A percentile compares a stretch with the other conserved stretches of the same genome.
These are phyloP conservation scores for Myrmecobius fasciatus DNA, from an alignment of 2,113 vertebrate genomes.

Conservation along the genomic window DNA sequence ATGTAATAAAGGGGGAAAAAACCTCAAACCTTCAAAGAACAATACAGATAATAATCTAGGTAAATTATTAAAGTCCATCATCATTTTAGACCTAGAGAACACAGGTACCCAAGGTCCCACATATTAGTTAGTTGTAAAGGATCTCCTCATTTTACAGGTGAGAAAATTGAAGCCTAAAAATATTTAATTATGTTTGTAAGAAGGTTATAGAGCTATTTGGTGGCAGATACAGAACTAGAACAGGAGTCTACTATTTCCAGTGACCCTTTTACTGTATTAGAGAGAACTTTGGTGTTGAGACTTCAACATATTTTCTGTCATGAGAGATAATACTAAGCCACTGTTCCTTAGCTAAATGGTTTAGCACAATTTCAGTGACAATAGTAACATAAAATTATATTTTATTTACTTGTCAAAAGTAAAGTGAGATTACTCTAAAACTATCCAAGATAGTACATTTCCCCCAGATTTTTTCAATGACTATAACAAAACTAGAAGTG, in stretches of 20 bases:
- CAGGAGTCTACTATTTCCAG: neutral
- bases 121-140: constrained; percentile 25
- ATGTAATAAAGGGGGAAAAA: neutral
- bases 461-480: neutral
- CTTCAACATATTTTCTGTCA: neutral
- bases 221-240: constrained; percentile 41
- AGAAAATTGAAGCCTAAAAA: neutral
- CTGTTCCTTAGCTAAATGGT: neutral
- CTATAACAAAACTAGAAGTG: neutral
- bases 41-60: constrained; percentile 30
- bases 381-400: neutral
- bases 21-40: neutral
- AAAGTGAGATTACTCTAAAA: neutral
- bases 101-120: neutral
- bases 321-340: neutral
- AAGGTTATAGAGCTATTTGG: constrained; percentile 13
- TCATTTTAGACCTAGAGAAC: constrained; percentile 23
- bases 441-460: neutral
- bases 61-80: neutral
- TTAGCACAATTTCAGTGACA: neutral
- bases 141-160: constrained; percentile 31
- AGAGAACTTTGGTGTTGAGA: neutral
- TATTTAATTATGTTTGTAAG: neutral
- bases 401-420: constrained; percentile 16
- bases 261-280: constrained; percentile 22